Conservation (phyloP, 1,140 invertebrate genomes). For the Ceratoteleas bidentatus region DNA sequence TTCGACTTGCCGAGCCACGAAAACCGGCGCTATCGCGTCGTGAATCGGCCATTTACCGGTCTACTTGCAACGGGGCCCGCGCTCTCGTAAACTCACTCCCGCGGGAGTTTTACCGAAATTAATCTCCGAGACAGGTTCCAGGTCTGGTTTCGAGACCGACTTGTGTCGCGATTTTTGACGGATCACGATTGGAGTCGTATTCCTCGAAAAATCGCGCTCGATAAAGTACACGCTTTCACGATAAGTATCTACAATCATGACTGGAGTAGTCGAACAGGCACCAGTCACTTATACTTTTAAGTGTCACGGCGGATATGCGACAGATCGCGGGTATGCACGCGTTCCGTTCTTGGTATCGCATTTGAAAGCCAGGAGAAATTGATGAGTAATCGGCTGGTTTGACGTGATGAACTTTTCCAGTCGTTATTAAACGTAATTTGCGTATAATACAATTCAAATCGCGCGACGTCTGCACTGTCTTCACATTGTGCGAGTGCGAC, state of each 20-base stretch:
- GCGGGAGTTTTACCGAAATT: no score
- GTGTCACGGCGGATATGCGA: conserved; percentile 38
- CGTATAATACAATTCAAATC: conserved; percentile 38
- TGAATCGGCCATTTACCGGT: no score
- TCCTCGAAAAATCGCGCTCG: conserved; percentile 21
- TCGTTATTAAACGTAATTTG: conserved; percentile 43
- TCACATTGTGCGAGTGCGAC: conserved; percentile 40
- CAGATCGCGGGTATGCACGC: conserved; percentile 16
- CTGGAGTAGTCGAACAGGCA: conserved; percentile 32
- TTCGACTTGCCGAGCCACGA: no score
- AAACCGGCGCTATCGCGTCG: no score
- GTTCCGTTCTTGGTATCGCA: conserved; percentile 24
- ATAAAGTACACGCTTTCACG: conserved; percentile 48
- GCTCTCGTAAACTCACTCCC: no score
- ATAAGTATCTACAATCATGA: conserved; percentile 48
- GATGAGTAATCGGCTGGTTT: conserved; percentile 54
- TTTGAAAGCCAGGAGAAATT: conserved; percentile 60
- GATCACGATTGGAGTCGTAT: conserved; percentile 21
- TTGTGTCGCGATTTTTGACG: conserved; percentile 22
- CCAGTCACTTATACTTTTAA: conserved; percentile 60
- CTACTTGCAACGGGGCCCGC: no score
- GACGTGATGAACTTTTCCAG: conserved; percentile 42
- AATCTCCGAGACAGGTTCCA: no score
- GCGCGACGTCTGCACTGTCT: conserved; percentile 30
- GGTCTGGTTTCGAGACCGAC: not conserved